Evolutionary conservation across 2,797 vertebrate genomes (phyloP).

Genomic region (Cirrhinus mrigala): DNA sequence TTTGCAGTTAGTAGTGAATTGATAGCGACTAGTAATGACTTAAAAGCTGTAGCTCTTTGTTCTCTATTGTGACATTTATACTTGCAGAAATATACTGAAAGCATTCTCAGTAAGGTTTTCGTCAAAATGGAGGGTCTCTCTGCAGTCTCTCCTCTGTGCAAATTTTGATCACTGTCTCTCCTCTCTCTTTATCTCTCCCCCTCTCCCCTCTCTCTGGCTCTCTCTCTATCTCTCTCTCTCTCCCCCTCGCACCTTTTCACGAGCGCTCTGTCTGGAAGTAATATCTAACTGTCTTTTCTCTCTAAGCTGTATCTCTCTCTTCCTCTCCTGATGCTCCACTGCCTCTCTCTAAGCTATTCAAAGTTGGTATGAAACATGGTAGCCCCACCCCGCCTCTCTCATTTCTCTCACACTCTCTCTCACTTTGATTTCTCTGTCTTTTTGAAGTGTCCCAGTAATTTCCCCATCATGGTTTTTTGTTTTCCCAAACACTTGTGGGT

Average conservation of each 20-base stretch:
- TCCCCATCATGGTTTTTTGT: constrained; percentile 61
- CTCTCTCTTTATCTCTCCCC: constrained; percentile 58
- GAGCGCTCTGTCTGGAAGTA: constrained; percentile 65
- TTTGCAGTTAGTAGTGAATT: constrained; percentile 50
- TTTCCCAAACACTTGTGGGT: constrained; percentile 70
- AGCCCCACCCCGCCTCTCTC: constrained; percentile 66
- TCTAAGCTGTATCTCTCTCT: constrained; percentile 78
- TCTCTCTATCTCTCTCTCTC: constrained; percentile 22
- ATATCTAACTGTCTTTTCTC: constrained; percentile 71
- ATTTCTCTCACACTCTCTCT: constrained; percentile 52
- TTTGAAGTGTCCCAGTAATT: constrained; percentile 65
- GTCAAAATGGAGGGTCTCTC: constrained; percentile 59
- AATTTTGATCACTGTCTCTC: constrained; percentile 76
- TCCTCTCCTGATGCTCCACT: constrained; percentile 79
- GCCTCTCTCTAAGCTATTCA: constrained; percentile 83
- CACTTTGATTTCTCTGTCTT: constrained; percentile 46
- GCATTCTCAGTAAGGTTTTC: constrained; percentile 55
- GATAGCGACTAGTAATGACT: constrained; percentile 10
- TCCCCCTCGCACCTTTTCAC: constrained; percentile 37
- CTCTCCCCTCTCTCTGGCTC: constrained; percentile 38
- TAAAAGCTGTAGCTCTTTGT: constrained; percentile 15
- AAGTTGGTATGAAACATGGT: constrained; percentile 91
- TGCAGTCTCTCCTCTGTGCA: constrained; percentile 87
- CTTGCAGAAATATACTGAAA: constrained; percentile 62
- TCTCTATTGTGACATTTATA: constrained; percentile 38